These are phyloP conservation scores for Orycteropus afer DNA, from an alignment of 2,113 vertebrate species.

Conservation along the genomic window DNA sequence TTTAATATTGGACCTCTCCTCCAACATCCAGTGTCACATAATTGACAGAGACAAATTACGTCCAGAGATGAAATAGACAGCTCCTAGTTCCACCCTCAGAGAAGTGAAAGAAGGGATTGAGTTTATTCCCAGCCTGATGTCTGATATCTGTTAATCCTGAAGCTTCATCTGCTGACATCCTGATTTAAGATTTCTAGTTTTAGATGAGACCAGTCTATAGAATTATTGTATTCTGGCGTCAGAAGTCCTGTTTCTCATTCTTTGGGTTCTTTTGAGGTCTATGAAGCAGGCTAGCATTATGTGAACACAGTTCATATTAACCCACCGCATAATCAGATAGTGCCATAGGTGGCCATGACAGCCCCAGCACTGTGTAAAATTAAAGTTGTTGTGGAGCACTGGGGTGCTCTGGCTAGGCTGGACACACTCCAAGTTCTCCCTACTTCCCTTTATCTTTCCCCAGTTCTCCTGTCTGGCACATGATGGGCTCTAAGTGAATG, in stretches of 20 bases:
- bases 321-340: background rate
- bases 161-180: background rate
- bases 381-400: background rate
- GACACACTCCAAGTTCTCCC: background rate
- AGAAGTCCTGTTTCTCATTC: background rate
- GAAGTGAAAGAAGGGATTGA: background rate
- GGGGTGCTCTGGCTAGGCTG: background rate
- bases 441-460: background rate
- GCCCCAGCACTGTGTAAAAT: background rate
- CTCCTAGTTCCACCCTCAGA: background rate
- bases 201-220: background rate
- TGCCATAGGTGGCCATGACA: background rate
- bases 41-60: background rate
- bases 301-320: background rate
- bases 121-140: background rate
- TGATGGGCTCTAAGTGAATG: background rate
- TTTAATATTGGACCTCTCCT: background rate
- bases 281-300: background rate
- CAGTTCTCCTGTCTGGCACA: background rate
- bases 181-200: constrained; percentile 31
- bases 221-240: background rate
- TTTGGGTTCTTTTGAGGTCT: background rate
- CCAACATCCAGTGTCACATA: background rate
- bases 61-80: background rate
- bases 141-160: background rate